These are phyloP conservation scores for Antedon mediterranea DNA, from an alignment of 53 echinoderm and acorn worm genomes.

Conservation along the genomic window DNA sequence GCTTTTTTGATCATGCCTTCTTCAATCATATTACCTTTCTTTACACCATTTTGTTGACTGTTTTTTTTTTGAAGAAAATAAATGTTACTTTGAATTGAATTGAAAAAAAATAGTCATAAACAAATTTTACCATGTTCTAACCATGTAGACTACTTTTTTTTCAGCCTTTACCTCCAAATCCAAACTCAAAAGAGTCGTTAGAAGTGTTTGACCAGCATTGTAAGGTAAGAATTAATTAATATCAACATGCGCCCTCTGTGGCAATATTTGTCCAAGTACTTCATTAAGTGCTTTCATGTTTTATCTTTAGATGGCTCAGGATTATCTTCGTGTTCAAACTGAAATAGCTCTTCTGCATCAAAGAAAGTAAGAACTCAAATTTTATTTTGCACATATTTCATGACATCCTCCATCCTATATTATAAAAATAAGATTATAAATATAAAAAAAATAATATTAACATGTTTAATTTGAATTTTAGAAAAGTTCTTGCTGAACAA, in stretches of 20 bases:
- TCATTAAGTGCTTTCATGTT: background rate
- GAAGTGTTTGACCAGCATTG: constrained; percentile 67
- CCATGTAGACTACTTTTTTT: background rate
- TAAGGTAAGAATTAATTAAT: constrained; percentile 26
- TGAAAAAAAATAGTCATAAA: too few species aligned
- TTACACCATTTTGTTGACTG: too few species aligned
- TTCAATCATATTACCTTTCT: too few species aligned
- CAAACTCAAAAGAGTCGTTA: constrained; percentile 52
- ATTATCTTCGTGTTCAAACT: constrained; percentile 58
- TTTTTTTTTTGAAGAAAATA: too few species aligned
- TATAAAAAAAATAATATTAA: too few species aligned
- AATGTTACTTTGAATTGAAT: too few species aligned
- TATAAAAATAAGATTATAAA: too few species aligned
- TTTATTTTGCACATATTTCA: too few species aligned
- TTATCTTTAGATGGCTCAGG: constrained; percentile 49
- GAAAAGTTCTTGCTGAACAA: constrained; percentile 53
- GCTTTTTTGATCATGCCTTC: too few species aligned
- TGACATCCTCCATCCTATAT: too few species aligned
- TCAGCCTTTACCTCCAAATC: constrained; percentile 57
- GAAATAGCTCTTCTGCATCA: constrained; percentile 59
- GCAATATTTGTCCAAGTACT: too few species aligned
- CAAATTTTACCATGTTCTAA: background rate
- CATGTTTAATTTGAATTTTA: background rate
- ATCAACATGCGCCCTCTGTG: too few species aligned
- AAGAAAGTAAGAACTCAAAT: constrained; percentile 69